Evolutionary conservation across 2,113 vertebrate species (phyloP), one percentile per base, ranked within the genome.

Genomic region (Panthera tigris): DNA sequence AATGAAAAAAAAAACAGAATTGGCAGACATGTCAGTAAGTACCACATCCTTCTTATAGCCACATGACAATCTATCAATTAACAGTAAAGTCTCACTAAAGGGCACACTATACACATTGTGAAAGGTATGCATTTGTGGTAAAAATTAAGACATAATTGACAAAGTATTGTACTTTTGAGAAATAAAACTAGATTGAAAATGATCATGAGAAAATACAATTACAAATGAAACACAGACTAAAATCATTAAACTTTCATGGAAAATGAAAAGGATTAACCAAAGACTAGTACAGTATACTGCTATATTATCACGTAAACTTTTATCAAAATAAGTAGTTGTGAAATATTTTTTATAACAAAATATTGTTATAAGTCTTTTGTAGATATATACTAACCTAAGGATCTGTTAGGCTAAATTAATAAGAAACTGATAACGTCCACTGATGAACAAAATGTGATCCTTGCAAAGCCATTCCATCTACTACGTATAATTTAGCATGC

Each of bases 361-460:
- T 45, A 45, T 45, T 45, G 45, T 45, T 45, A 45, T 36, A 5
- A 76, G n/a, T 81, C 7, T 90, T 85, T 52, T 79, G 23, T 71
- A 92, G 66, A 78, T 14, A 76, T 23, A 89, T n/a, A 63, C 10
- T 69, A 91, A 80, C 15, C n/a, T 86, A 92, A 91, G 68, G 48
- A 91, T 45, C 31, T 63, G 82, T 89, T 86, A 87, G 18, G 52
- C 84, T 87, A 63, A 52, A 96, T 2, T 91, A 82, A 15, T 85
- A 36, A 97, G 55, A 94, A 98, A 91, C 12, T 92, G 73, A 81
- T 76, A 96, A n/a, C 85, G 19, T 45, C 79, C 52, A 88, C 89
- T 79, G 50, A 92, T 57, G 45, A 96, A 97, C 5, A 97, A 98
- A 98, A 93, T 33, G 84, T 63, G 82, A 79, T 57, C 68, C 68